Evolutionary conservation across 2,888 invertebrate species (phyloP), one percentile per base, ranked within the genome.

Genomic region (Pemphredon lugubris): DNA sequence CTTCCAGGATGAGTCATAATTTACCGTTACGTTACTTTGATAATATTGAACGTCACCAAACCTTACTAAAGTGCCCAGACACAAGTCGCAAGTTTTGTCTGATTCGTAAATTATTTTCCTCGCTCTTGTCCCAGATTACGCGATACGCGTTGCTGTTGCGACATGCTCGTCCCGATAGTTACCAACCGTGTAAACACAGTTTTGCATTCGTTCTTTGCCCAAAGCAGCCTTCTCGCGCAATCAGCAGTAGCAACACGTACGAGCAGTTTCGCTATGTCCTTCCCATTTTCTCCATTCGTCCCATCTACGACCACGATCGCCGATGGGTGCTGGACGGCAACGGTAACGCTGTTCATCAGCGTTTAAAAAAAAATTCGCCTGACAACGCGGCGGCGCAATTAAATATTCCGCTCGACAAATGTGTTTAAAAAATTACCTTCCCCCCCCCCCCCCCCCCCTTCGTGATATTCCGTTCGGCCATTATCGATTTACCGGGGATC

Each of bases 191-290:
- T 37, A 34, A 50, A 23, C 42, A 57, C 21, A 51, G 44, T 44
- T 54, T 39, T 51, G 16, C 26, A 37, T 57, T 42, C 26, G 42
- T 7, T 13, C 44, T 50, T 51, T 42, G 51, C 20, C 44, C 50
- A 30, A 65, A 57, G 34, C n/a, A 37, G 21, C 51, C 39, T n/a
- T 18, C 37, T 26, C 44, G 40, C 7, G 51, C 37, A 65, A 57
- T 65, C 57, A 65, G 26, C 47, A 57, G 57, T 65, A 23, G 13
- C 57, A 48, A 65, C 57, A 57, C 64, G 44, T 55, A 65, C 44
- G 7, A 21, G 16, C 37, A 51, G 57, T 57, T 64, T 45, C 50
- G 14, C 37, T n/a, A 14, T 37, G 42, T 26, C 45, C 30, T 55
- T 55, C 34, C 20, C 21, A 11, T 9, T 60, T 44, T n/a, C 40